Evolutionary conservation across 1,140 invertebrate genomes (phyloP), one percentile per base, ranked within the genome.

Genomic region (Gonatopus flavifemur): DNA sequence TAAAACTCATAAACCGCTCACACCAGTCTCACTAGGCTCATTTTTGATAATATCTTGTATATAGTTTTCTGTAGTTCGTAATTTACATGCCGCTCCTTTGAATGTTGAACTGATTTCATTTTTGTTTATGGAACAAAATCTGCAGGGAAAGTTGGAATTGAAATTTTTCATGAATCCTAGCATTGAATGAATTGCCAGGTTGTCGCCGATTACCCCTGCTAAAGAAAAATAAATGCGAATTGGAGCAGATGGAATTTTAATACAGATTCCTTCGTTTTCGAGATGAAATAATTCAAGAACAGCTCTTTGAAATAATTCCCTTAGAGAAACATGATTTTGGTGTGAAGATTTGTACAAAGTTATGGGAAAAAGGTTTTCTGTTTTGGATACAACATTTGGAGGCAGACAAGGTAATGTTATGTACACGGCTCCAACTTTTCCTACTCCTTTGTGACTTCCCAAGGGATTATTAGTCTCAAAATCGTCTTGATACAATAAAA

Each of bases 371-470:
- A 64, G 61, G 33, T 61, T 64, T n/a, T n/a, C n/a, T n/a, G n/a
- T n/a, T n/a, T n/a, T n/a, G n/a, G n/a, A n/a, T n/a, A n/a, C n/a
- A n/a, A 48, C 19, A 9, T 52, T 28, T 16, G 59, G 63, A 24
- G 57, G 60, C 32, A 66, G 13, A 36, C 52, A 60, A 19, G 57
- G 25, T 24, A 66, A 20, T 16, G 55, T 52, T 28, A 61, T 28
- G 36, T 65, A 65, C 3, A 65, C 53, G 21, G 55, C 49, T n/a
- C 60, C 60, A 42, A 66, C 42, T 51, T 66, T 63, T 16, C 62
- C 58, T 8, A 52, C 21, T 9, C 63, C 63, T 35, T 40, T 40
- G 31, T 57, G 60, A 24, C 44, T 60, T 7, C 63, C 57, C 12
- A 63, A 41, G 3, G 39, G 46, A 42, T n/a, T n/a, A n/a, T n/a